A percentile compares a stretch with the other conserved stretches of the same genome.
Conservation (phyloP, 64 coral and sea anemone species). For the Porites australiensis region DNA sequence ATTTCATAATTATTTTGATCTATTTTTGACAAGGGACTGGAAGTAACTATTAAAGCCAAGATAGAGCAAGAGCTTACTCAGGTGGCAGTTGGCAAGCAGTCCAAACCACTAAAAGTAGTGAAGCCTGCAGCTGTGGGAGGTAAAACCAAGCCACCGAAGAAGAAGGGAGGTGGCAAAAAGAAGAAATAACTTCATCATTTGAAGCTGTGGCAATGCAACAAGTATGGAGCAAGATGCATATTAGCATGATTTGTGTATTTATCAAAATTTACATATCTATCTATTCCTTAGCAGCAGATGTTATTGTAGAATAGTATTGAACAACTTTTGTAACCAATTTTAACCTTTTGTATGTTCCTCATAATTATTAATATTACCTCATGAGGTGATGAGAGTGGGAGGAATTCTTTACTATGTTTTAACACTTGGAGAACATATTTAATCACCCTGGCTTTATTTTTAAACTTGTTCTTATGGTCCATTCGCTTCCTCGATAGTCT, state of each 20-base stretch:
- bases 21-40: constrained; percentile 17
- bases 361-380: no score
- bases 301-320: no score
- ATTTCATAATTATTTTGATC: background rate
- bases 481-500: constrained; percentile 1
- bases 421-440: no score
- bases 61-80: constrained; percentile 69
- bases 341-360: no score
- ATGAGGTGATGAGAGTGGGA: no score
- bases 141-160: constrained; percentile 10
- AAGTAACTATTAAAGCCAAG: constrained; percentile 61
- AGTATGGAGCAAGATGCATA: no score
- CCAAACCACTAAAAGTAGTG: constrained; percentile 48
- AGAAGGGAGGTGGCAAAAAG: constrained; percentile 44
- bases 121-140: background rate
- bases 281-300: no score
- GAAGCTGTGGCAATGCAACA: background rate
- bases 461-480: background rate
- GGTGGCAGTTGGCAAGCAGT: constrained; percentile 49
- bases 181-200: constrained; percentile 29
- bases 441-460: no score
- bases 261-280: no score
- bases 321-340: no score
- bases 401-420: no score
- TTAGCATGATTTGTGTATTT: no score